A percentile compares a stretch with the other conserved stretches of the same genome.
Evolutionary conservation across 2,113 vertebrate genomes (phyloP).

Genomic region (Gavia stellata): DNA sequence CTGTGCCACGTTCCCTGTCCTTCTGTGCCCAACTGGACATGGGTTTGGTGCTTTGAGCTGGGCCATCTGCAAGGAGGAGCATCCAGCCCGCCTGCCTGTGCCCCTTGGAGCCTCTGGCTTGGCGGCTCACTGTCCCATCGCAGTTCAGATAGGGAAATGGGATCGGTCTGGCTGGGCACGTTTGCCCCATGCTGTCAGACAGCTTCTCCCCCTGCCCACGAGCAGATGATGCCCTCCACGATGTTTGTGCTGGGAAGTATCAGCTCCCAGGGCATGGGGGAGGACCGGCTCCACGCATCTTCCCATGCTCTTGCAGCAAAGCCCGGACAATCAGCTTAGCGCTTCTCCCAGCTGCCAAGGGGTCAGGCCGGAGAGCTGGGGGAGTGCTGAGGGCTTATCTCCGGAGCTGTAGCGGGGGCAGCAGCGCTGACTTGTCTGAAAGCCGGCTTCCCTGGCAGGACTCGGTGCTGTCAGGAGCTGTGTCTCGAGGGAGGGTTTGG

Average conservation of each 20-base stretch:
- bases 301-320: not conserved
- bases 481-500: rapidly evolving
- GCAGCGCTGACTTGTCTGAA: no score
- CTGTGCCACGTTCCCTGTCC: rapidly evolving
- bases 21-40: not conserved
- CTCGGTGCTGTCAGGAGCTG: not conserved
- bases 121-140: rapidly evolving
- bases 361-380: not conserved
- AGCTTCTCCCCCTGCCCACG: rapidly evolving
- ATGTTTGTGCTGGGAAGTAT: not conserved
- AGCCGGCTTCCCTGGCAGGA: not conserved
- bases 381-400: not conserved
- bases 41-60: not conserved
- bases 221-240: not conserved
- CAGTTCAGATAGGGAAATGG: rapidly evolving
- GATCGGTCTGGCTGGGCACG: rapidly evolving
- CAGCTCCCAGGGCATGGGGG: rapidly evolving
- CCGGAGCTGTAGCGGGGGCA: rapidly evolving
- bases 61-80: not conserved
- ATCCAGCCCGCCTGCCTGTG: rapidly evolving
- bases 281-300: not conserved
- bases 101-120: no score
- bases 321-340: not conserved
- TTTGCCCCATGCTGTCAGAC: not conserved
- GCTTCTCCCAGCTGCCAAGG: not conserved